Evolutionary conservation across 2,797 vertebrate species (phyloP).

Genomic region (Muscicapa striata): DNA sequence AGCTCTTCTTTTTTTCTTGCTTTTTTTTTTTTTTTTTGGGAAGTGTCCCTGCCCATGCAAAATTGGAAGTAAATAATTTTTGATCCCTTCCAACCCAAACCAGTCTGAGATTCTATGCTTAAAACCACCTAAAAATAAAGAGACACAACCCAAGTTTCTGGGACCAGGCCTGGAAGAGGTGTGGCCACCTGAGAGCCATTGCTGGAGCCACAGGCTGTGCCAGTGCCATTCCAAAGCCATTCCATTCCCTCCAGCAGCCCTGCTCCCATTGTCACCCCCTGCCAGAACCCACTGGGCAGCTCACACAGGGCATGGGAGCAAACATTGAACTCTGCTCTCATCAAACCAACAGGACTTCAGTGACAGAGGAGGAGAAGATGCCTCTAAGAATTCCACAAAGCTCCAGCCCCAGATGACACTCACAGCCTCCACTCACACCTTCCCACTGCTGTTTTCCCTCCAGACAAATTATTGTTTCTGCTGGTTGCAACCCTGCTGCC

Average conservation of each 20-base stretch:
- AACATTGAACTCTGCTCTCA: background rate
- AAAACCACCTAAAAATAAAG: background rate
- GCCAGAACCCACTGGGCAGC: background rate
- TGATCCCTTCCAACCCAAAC: background rate
- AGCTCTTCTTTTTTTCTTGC: no score
- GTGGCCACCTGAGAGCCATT: background rate
- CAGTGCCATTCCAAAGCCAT: background rate
- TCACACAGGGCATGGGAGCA: background rate
- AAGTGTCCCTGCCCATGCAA: background rate
- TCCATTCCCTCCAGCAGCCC: background rate
- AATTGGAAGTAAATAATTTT: background rate
- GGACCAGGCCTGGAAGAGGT: background rate
- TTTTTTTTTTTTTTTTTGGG: no score
- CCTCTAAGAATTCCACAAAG: background rate
- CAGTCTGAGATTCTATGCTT: background rate
- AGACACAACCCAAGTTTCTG: accelerated
- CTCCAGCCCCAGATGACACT: background rate
- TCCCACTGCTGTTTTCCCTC: background rate
- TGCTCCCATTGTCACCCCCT: background rate
- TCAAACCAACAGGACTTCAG: background rate
- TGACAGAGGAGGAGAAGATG: background rate
- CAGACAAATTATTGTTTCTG: conserved; percentile 9
- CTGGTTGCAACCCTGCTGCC: background rate
- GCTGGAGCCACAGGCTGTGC: accelerated
- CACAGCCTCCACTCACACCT: background rate